Conservation (phyloP, 2,797 vertebrate genomes). For the Nannoperca australis region DNA sequence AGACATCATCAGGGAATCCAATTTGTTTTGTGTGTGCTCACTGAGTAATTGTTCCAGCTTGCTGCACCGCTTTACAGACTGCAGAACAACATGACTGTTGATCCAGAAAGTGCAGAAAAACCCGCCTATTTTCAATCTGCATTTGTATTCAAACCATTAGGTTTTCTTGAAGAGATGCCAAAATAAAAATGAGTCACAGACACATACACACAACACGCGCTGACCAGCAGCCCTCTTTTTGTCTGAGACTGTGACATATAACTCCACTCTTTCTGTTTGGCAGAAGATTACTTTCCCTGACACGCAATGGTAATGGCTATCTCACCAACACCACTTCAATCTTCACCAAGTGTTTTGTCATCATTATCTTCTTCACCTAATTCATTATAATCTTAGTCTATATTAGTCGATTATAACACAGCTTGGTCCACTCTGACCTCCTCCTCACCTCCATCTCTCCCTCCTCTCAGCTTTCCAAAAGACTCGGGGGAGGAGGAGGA, state of each 20-base stretch:
- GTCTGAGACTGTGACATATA: constrained; percentile 7
- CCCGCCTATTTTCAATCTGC: constrained; percentile 4
- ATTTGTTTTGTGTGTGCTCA: constrained; percentile 15
- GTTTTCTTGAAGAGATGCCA: constrained; percentile 3
- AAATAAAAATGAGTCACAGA: constrained; percentile 21
- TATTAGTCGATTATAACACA: constrained; percentile 12
- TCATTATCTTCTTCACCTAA: not conserved
- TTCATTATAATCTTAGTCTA: not conserved
- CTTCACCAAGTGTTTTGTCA: constrained; percentile 22
- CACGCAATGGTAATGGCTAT: not conserved
- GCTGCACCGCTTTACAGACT: constrained; percentile 7
- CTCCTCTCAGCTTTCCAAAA: constrained; percentile 71
- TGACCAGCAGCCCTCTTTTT: constrained; percentile 13
- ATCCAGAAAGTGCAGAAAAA: constrained; percentile 27
- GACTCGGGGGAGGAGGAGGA: constrained; percentile 56
- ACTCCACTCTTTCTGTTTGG: not conserved
- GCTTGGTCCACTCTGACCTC: constrained; percentile 2
- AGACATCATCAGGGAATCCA: constrained; percentile 25
- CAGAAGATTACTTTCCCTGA: constrained; percentile 12
- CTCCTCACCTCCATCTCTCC: constrained; percentile 22
- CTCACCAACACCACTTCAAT: not conserved
- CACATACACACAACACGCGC: constrained; percentile 15
- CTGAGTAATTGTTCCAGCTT: constrained; percentile 22
- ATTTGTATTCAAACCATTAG: constrained; percentile 19
- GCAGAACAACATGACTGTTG: constrained; percentile 12